phyloP scores from a whole-genome alignment of 2,113 vertebrate genomes.

The Heterochromis multidens region DNA sequence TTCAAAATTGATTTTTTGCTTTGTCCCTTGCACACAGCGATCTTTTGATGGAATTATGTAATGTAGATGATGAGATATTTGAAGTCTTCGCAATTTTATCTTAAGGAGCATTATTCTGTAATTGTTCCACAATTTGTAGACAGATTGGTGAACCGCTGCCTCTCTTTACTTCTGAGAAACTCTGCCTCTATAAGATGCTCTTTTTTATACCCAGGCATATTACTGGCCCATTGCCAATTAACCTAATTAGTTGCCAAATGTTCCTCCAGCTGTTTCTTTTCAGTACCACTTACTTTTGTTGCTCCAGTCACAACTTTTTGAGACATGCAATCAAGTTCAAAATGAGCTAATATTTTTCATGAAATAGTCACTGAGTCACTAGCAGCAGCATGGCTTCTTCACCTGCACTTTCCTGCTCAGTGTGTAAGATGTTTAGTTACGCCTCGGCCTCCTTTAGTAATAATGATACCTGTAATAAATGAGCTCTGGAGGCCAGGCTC shows the following conservation, averaged over 20 bases:
- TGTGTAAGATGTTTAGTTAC: too few relatives aligned
- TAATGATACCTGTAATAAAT: too few relatives aligned
- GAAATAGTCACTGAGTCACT: too few relatives aligned
- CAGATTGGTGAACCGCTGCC: background rate
- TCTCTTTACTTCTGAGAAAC: background rate
- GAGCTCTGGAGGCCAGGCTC: too few relatives aligned
- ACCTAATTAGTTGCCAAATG: background rate
- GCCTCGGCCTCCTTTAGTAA: too few relatives aligned
- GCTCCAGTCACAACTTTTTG: background rate
- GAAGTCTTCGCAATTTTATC: background rate
- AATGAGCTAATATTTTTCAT: background rate
- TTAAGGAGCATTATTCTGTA: background rate
- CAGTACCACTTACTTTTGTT: background rate
- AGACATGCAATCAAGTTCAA: background rate
- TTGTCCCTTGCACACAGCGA: background rate
- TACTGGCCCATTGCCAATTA: background rate
- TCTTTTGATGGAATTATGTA: background rate
- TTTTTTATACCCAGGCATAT: background rate
- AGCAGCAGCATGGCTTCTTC: too few relatives aligned
- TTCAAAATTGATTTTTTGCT: background rate
- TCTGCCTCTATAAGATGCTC: background rate
- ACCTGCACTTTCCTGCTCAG: too few relatives aligned
- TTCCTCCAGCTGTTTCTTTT: background rate
- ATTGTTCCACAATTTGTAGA: background rate
- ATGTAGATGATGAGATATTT: background rate